Base-by-base conservation (phyloP, 2,113 vertebrate genomes). In the Capreolus pygargus region DNA sequence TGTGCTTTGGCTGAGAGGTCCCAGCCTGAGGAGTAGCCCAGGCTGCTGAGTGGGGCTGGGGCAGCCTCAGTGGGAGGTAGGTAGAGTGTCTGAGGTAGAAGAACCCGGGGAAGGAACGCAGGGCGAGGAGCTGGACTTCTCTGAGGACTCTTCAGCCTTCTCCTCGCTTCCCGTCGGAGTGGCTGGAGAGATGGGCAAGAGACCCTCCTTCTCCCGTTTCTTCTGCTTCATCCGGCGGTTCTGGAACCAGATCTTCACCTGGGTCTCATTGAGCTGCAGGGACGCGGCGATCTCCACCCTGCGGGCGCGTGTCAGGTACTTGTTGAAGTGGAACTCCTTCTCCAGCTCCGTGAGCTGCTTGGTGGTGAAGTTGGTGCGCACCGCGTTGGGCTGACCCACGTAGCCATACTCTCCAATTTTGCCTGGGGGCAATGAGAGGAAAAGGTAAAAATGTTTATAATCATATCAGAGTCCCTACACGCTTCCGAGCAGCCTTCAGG, bases 241-340 rank as follows among this genome's bases (percentile, higher is more conserved):
- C 99, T 99, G 99, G 98, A 99, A 99, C 99, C 99, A 99, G 61
- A 99, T 99, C 98, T 99, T 99, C 97, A 99, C 99, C 98, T 99
- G 99, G 97, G 99, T 99, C 99, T 99, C 99, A 89, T 99, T 99
- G 87, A 99, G 99, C 95, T 99, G 99, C 67, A 99, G 98, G 4
- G 99, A 99, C 5, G 99, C 99, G 0, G 99, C 99, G 36, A 99
- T 99, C 98, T 99, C 99, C 50, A 99, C 99, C 33, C 99, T 98
- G 91, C 99, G 99, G 21, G 99, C 99, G 3, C 99, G 98, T 1
- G 99, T 99, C 98, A 99, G 98, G 92, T 99, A 99, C 99, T 99
- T 99, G 99, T 99, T 99, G 99, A 99, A 99, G 98, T 99, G 99
- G 92, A 99, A 99, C 97, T 99, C 99, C 95, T 99, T 99, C 97